Conservation (phyloP, 2,888 invertebrate genomes). For the Caenorhabditis imperialis region DNA sequence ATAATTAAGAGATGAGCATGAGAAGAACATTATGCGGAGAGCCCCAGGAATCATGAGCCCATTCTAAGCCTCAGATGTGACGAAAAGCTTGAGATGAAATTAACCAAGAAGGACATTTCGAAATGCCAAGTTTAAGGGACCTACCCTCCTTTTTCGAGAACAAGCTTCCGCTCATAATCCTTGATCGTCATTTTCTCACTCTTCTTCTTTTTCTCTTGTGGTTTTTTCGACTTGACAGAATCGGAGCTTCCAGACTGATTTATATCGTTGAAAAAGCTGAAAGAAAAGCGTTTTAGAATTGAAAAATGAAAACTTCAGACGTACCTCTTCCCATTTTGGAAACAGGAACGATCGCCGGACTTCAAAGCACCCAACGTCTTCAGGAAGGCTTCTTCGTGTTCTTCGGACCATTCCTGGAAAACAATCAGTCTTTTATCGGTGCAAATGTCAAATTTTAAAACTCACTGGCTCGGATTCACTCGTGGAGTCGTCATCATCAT, state of each 20-base stretch:
- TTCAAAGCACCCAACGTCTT: constrained; percentile 89
- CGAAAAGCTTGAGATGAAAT: not conserved
- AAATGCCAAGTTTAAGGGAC: too few species aligned
- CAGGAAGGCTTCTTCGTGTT: constrained; percentile 89
- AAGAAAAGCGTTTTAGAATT: not conserved
- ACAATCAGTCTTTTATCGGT: too few species aligned
- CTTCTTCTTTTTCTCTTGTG: constrained; percentile 77
- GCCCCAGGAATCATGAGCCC: too few species aligned
- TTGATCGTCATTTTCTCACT: constrained; percentile 83
- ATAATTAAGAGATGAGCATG: not conserved
- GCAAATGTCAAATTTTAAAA: too few species aligned
- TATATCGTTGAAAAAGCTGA: constrained; percentile 16
- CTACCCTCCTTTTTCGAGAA: constrained; percentile 84
- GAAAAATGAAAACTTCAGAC: not conserved
- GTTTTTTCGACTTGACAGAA: constrained; percentile 22
- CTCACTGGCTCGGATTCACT: constrained; percentile 80
- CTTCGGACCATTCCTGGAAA: constrained; percentile 82
- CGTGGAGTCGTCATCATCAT: constrained; percentile 79
- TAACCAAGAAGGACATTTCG: not conserved
- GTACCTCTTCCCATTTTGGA: constrained; percentile 39
- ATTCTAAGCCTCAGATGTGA: not conserved
- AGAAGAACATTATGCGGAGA: too few species aligned
- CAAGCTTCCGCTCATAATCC: constrained; percentile 87
- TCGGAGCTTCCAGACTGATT: not conserved
- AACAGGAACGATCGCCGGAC: constrained; percentile 54